Conservation (phyloP, 2,113 vertebrate species). For the Penelope pileata region DNA sequence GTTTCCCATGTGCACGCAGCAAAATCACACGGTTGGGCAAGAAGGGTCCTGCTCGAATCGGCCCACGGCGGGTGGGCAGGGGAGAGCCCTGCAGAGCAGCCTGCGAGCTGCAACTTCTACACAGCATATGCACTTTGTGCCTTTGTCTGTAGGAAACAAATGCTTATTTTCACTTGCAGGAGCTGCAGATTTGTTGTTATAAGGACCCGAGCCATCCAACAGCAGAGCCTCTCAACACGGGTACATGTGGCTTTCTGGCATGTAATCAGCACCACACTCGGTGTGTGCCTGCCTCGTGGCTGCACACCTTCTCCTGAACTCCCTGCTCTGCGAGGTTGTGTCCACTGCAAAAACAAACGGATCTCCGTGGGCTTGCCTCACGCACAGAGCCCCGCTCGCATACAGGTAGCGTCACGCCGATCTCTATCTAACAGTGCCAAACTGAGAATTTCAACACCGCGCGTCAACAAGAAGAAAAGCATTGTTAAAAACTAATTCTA, state of each 20-base stretch:
- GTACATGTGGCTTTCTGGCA: neutral
- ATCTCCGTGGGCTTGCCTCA: neutral
- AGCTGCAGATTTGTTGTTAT: neutral
- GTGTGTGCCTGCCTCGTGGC: neutral
- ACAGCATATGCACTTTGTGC: neutral
- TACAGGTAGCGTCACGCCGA: neutral
- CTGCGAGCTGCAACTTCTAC: slow-evolving; percentile 48
- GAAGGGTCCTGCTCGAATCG: neutral
- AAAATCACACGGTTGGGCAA: neutral
- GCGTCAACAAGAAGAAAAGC: neutral
- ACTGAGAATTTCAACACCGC: slow-evolving; percentile 3
- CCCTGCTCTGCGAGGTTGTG: neutral
- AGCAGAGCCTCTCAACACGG: neutral
- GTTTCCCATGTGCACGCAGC: accelerated
- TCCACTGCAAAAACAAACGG: neutral
- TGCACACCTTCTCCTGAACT: neutral
- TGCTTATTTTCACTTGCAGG: neutral
- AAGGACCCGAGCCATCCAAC: neutral
- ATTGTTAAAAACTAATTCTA: slow-evolving; percentile 61
- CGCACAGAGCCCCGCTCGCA: neutral
- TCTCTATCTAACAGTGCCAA: neutral
- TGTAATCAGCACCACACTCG: neutral
- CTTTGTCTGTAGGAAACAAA: slow-evolving; percentile 22
- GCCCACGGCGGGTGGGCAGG: neutral
- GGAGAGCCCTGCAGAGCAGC: neutral